Evolutionary conservation across 2,113 vertebrate species (phyloP).

Genomic region (Sphyrna mokarran): DNA sequence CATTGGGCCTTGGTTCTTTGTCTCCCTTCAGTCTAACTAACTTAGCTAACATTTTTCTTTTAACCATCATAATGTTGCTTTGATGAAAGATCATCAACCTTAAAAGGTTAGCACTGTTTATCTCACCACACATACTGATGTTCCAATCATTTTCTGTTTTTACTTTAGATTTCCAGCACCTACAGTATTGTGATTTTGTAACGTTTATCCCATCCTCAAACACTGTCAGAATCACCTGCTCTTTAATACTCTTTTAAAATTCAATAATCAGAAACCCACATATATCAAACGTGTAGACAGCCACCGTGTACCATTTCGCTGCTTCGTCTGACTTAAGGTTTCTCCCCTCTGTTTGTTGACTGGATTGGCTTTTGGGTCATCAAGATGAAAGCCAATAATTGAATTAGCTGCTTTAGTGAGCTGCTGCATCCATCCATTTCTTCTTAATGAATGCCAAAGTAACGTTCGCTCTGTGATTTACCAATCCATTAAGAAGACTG

Average conservation of each 20-base stretch:
- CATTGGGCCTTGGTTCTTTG: background rate
- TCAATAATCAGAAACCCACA: background rate
- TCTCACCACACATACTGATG: background rate
- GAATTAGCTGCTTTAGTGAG: background rate
- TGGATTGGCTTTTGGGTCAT: background rate
- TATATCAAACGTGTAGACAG: background rate
- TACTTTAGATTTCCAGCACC: background rate
- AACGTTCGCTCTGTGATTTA: background rate
- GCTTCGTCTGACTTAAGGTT: background rate
- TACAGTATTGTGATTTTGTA: background rate
- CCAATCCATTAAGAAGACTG: background rate
- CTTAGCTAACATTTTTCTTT: background rate
- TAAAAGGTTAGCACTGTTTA: background rate
- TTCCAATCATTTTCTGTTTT: background rate
- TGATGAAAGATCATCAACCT: background rate
- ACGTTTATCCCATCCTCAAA: background rate
- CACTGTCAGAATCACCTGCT: background rate
- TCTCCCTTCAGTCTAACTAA: background rate
- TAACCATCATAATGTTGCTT: background rate
- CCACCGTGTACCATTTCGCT: background rate
- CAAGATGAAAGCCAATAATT: slow-evolving; percentile 1
- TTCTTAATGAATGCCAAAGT: background rate
- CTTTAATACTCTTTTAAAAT: background rate
- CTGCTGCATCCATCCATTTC: background rate
- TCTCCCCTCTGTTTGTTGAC: too few species aligned